Base-by-base conservation (phyloP, 2,888 invertebrate genomes). In the Oscheius sp. region DNA sequence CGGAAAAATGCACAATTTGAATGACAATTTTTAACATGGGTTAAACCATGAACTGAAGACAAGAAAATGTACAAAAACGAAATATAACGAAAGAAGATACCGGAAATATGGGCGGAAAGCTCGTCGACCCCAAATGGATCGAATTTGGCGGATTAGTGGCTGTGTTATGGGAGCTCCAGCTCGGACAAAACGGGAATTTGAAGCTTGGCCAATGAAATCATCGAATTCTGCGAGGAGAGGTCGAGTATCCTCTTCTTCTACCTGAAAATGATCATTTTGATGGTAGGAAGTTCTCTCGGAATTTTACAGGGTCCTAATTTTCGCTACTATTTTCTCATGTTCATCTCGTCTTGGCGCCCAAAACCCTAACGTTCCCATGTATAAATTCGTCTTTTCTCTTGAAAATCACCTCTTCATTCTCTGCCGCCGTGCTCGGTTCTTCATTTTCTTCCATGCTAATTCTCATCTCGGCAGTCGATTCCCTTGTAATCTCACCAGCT, bases 51-150 rank as follows among this genome's bases (percentile, higher is more conserved):
- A 55, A 25, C 41, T 35, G 69, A 69, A 55, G 25, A 69, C 41
- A n/a, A 69, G 53, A 16, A 69, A 69, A 41, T 69, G 69, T 6
- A 69, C 13, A n/a, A 69, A 16, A 23, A 55, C 23, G 25, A 69
- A 55, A 41, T 69, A 69, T n/a, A 29, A n/a, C 7, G 45, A 53
- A 7, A 69, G 13, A 6, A n/a, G 2, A 25, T 55, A 69, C n/a
- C 69, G 55, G 21, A 69, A 13, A 27, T 55, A 56, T 13, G 69
- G 69, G 1, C 55, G 55, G 56, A 69, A 29, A 18, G 55, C 69
- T 25, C 69, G 35, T n/a, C 56, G 55, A 12, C 52, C 41, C 43
- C 53, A 52, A 25, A 52, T 25, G 49, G 52, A 0, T 7, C 66
- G 66, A 0, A 66, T 9, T 27, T 27, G 25, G n/a, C 66, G 18